Percentiles rank a stretch among this genome's conserved stretches.
phyloP scores from a whole-genome alignment of 2,797 vertebrate genomes.

The Distichodus sexfasciatus region DNA sequence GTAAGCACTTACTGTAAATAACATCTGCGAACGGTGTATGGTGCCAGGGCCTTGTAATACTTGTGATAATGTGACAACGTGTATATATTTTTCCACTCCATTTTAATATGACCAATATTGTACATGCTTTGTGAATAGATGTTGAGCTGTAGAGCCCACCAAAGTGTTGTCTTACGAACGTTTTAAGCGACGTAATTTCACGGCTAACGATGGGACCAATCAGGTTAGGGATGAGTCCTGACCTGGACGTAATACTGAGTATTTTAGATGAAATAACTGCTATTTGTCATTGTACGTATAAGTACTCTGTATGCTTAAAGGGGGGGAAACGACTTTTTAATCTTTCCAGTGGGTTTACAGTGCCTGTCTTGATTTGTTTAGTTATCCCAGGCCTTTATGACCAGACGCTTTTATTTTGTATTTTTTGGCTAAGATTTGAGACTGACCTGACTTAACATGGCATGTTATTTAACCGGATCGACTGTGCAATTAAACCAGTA shows the following conservation, averaged over 20 bases:
- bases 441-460: background rate
- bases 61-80: background rate
- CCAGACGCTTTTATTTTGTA: background rate
- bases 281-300: background rate
- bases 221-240: background rate
- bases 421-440: background rate
- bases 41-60: background rate
- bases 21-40: background rate
- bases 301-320: too few relatives aligned
- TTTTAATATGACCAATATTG: background rate
- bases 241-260: background rate
- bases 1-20: constrained; percentile 5
- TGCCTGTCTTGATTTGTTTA: background rate
- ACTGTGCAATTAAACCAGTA: too few relatives aligned
- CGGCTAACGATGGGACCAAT: background rate
- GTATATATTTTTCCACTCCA: background rate
- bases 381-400: too few relatives aligned
- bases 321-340: too few relatives aligned
- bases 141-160: background rate
- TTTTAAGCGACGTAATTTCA: background rate
- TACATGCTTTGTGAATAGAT: constrained; percentile 9
- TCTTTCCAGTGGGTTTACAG: background rate
- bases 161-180: background rate
- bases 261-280: background rate
- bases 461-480: background rate